phyloP scores from a whole-genome alignment of 2,888 invertebrate genomes.

The Hydrotaea cyrtoneurina region DNA sequence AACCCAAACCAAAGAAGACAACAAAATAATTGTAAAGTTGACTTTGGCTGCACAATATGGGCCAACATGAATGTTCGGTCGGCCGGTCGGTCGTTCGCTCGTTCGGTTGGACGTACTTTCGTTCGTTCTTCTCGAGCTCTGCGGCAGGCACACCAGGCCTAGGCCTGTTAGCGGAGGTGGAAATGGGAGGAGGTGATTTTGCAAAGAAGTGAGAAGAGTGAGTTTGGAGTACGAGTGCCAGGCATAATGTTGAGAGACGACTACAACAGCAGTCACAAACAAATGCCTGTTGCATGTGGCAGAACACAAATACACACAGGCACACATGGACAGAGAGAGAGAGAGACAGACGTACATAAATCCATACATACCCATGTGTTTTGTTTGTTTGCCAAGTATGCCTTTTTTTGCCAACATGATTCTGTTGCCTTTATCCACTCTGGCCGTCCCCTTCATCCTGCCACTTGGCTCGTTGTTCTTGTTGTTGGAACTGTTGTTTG shows the following conservation, averaged over 20 bases:
- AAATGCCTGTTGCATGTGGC: conserved; percentile 40
- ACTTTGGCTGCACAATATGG: conserved; percentile 67
- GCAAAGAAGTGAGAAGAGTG: conserved; percentile 1
- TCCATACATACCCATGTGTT: conserved; percentile 5
- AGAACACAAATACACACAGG: background rate
- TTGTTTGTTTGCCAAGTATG: conserved; percentile 40
- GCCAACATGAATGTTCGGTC: conserved; percentile 59
- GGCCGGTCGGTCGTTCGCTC: conserved; percentile 1
- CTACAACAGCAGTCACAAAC: background rate
- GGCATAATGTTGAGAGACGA: conserved; percentile 22
- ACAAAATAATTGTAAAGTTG: conserved; percentile 64
- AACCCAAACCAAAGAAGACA: background rate
- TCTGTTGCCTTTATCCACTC: background rate
- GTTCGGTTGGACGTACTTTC: background rate
- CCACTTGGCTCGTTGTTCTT: conserved; percentile 2
- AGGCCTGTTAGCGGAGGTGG: background rate
- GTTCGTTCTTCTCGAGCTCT: background rate
- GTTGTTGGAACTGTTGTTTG: background rate
- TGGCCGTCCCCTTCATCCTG: conserved; percentile 10
- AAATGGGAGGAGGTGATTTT: background rate
- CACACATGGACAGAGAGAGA: background rate
- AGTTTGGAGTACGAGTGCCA: background rate
- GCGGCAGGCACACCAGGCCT: background rate
- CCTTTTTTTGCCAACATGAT: conserved; percentile 13
- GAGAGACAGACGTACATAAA: background rate